Evolutionary conservation across 2,888 invertebrate genomes (phyloP), one percentile per base, ranked within the genome.

Genomic region (Biston stratarius): DNA sequence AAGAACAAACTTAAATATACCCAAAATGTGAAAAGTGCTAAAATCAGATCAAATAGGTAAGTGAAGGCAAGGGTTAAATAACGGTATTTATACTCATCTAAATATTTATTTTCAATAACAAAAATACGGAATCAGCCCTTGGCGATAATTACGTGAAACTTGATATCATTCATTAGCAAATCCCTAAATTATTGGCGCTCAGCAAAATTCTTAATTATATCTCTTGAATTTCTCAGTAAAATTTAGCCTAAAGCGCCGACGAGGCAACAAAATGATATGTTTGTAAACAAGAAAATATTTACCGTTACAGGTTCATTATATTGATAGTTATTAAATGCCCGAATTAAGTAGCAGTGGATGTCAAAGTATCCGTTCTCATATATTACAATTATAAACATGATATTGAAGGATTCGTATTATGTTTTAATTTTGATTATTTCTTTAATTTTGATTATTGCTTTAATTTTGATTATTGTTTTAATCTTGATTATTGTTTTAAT

Each of bases 181-280:
- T 83, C 91, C 90, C 91, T 83, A 94, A 94, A 94, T 94, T 93
- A 93, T 91, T 91, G 86, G 73, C 87, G 91, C 86, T 83, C 86
- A 83, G 86, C 91, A 86, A 92, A 93, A 92, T 92, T 93, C 91
- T 93, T 94, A 94, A 94, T 94, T 94, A 94, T 94, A 94, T 91
- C 90, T 92, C 92, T 94, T 92, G 88, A 91, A 92, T 93, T 92
- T 94, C 93, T 91, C 90, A 92, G 92, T 89, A 90, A 92, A 92
- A 89, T 92, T 90, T 89, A 72, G 92, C 94, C 92, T 82, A 71
- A 81, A 87, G 93, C 90, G 85, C 81, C 83, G 84, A 75, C 79
- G 82, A 82, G 86, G 86, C 90, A 88, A 88, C 91, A 85, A 93
- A 92, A 94, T 94, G 88, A 92, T 93, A 94, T 93, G 93, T 93